phyloP scores from a whole-genome alignment of 2,888 invertebrate species.

The Caenorhabditis drosophilae region DNA sequence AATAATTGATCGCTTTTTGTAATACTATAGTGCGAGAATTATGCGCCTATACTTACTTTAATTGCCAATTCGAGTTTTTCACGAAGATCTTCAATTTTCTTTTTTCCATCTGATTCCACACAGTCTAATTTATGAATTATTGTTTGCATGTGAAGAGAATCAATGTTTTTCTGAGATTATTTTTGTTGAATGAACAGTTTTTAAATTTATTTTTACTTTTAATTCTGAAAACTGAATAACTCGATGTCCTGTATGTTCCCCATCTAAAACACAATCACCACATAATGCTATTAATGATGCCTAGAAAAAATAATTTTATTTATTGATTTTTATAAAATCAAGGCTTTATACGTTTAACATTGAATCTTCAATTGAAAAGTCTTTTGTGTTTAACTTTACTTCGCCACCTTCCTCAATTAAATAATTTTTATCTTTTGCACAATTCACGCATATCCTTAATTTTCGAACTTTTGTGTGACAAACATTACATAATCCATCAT shows the following conservation, averaged over 20 bases:
- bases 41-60: too few relatives aligned
- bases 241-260: constrained; percentile 19
- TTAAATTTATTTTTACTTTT: too few relatives aligned
- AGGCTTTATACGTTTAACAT: neutral
- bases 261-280: constrained; percentile 30
- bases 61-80: too few relatives aligned
- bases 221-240: constrained; percentile 14
- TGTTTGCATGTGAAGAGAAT: too few relatives aligned
- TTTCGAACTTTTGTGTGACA: neutral
- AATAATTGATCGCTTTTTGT: too few relatives aligned
- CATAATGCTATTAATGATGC: constrained; percentile 14
- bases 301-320: neutral
- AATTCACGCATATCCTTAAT: constrained; percentile 5
- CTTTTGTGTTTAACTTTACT: neutral
- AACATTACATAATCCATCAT: neutral
- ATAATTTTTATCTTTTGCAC: neutral
- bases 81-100: too few relatives aligned
- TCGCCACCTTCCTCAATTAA: neutral
- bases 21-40: too few relatives aligned
- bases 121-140: too few relatives aligned
- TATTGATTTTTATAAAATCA: neutral
- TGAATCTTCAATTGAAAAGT: neutral
- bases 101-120: too few relatives aligned
- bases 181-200: too few relatives aligned
- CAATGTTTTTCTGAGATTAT: too few relatives aligned